Evolutionary conservation across 2,888 invertebrate species (phyloP).

Genomic region (Lithophane socia): DNA sequence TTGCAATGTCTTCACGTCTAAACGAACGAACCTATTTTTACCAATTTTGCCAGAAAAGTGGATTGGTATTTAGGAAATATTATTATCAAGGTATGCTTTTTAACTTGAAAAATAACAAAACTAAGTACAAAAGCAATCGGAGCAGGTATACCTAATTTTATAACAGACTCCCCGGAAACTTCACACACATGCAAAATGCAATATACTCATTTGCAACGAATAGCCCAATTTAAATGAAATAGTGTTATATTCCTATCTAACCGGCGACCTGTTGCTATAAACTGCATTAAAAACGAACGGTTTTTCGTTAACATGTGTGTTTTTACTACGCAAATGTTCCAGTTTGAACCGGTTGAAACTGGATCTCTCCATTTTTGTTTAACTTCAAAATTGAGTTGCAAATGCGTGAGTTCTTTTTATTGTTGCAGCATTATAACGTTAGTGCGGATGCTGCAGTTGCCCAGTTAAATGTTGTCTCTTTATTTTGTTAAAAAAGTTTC

Average conservation of each 20-base stretch:
- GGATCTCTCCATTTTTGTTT: constrained; percentile 29
- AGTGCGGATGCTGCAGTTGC: constrained; percentile 3
- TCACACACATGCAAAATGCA: constrained; percentile 5
- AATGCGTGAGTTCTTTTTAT: constrained; percentile 30
- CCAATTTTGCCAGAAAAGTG: not conserved
- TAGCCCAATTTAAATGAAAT: constrained; percentile 53
- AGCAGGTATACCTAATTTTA: not conserved
- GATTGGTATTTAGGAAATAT: not conserved
- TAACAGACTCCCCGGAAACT: not conserved
- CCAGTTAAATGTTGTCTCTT: constrained; percentile 12
- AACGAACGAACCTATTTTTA: not conserved
- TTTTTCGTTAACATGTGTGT: constrained; percentile 44
- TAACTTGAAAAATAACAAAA: not conserved
- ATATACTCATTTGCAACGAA: constrained; percentile 35
- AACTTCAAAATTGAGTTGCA: constrained; percentile 47
- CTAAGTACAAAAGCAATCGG: not conserved
- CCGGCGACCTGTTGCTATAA: constrained; percentile 50
- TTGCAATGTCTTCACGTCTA: not conserved
- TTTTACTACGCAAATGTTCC: constrained; percentile 33
- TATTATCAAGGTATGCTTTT: not conserved
- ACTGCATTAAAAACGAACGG: constrained; percentile 37
- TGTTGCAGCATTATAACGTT: constrained; percentile 29
- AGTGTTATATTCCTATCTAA: constrained; percentile 16
- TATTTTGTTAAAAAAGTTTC: constrained; percentile 12
- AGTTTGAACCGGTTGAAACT: constrained; percentile 33